Percentiles rank a stretch among this genome's conserved stretches.
Conservation (phyloP, 2,113 vertebrate species). For the Gracilinanus agilis region DNA sequence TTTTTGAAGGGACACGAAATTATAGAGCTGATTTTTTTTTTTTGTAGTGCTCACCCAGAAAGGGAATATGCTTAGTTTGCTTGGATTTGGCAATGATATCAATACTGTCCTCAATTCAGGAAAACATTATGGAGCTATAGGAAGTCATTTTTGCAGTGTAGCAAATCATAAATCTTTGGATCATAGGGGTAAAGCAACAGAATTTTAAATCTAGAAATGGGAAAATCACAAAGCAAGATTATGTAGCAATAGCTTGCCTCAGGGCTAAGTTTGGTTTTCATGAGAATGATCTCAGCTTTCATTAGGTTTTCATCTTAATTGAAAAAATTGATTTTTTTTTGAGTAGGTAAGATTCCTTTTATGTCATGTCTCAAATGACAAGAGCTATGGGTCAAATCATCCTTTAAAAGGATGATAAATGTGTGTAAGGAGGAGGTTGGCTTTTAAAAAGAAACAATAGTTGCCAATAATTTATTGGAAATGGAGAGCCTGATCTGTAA, state of each 20-base stretch:
- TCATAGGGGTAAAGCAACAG: slow-evolving; percentile 32
- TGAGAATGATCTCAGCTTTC: slow-evolving; percentile 77
- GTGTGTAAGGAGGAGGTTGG: slow-evolving; percentile 70
- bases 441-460: slow-evolving; percentile 71
- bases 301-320: slow-evolving; percentile 80
- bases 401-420: slow-evolving; percentile 76
- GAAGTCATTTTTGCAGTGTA: slow-evolving; percentile 30
- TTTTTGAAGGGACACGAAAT: slow-evolving; percentile 35
- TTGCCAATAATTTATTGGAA: slow-evolving; percentile 62
- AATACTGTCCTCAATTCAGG: neutral
- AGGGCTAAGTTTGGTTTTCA: slow-evolving; percentile 73
- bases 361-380: slow-evolving; percentile 75
- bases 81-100: neutral
- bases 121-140: neutral
- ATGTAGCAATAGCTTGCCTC: slow-evolving; percentile 69
- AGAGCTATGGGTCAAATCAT: slow-evolving; percentile 72
- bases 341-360: slow-evolving; percentile 77
- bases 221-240: slow-evolving; percentile 50
- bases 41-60: neutral
- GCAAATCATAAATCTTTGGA: slow-evolving; percentile 36
- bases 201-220: slow-evolving; percentile 57
- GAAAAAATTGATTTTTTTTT: slow-evolving; percentile 80
- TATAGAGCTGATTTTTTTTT: slow-evolving; percentile 1
- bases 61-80: neutral
- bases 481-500: slow-evolving; percentile 71